phyloP scores from a whole-genome alignment of 2,888 invertebrate species.

The Sipunculus nudus region DNA sequence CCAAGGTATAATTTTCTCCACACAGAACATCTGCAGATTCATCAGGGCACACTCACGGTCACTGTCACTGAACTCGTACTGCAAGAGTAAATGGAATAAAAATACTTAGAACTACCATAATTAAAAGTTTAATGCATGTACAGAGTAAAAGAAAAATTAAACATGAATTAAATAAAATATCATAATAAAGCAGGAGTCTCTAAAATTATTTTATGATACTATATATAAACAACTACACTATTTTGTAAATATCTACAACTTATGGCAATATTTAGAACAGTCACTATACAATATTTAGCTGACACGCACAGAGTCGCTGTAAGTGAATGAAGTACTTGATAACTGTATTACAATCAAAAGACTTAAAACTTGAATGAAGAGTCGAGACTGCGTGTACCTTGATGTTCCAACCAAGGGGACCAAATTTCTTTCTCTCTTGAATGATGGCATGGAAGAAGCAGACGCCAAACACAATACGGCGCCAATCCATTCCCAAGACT shows the following conservation, averaged over 20 bases:
- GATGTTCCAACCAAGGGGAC: conserved; percentile 68
- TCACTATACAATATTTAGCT: no score
- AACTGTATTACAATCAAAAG: no score
- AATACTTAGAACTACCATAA: conserved; percentile 10
- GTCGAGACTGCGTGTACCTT: conserved; percentile 48
- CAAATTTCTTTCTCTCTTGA: conserved; percentile 68
- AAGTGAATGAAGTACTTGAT: no score
- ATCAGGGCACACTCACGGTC: conserved; percentile 67
- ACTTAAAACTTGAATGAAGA: background rate
- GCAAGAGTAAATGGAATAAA: conserved; percentile 28
- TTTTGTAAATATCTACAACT: no score
- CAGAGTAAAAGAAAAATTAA: no score
- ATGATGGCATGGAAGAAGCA: conserved; percentile 68
- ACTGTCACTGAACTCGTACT: conserved; percentile 67
- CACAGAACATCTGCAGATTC: conserved; percentile 78
- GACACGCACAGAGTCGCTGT: no score
- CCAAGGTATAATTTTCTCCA: conserved; percentile 78
- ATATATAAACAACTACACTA: no score
- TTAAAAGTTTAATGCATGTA: no score
- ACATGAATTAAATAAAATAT: no score
- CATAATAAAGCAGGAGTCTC: no score
- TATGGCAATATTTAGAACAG: no score
- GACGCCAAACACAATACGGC: conserved; percentile 65
- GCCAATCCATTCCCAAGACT: conserved; percentile 64
- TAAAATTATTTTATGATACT: no score